Evolutionary conservation across 2,888 invertebrate species (phyloP), one percentile per base, ranked within the genome.

Genomic region (Beris morrisii): DNA sequence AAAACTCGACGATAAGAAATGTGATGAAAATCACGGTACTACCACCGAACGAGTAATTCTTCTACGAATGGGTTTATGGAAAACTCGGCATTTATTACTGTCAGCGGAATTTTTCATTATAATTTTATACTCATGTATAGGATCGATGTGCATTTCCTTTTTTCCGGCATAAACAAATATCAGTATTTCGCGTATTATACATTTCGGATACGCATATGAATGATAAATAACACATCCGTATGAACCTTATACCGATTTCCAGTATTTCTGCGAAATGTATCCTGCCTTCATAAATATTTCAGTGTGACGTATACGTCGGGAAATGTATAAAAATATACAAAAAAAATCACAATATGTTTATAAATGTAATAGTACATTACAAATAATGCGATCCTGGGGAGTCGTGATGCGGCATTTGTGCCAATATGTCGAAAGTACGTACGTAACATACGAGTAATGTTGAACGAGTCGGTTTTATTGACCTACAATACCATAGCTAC

Each of bases 281-380:
- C 50, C 50, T 50, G n/a, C 65, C 53, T 61, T 61, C 67, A 66
- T 68, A 68, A 68, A 68, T 68, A 68, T 68, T 68, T 68, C 65
- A 68, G 57, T 63, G 65, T 65, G 63, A 63, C 53, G 65, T 22
- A 22, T 65, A 68, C 44, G 63, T 50, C 53, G 46, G 63, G 57
- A 68, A 68, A 57, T 68, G 59, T 22, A 54, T 65, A 50, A 63
- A 65, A 58, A 48, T 44, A 65, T 22, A 65, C 52, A 57, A 6
- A 48, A 9, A 38, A 38, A 38, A 7, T 7, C 38, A 38, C 5
- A 38, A 38, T 3, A 38, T 38, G 15, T 48, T 11, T 15, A 12
- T 13, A 48, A 6, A 48, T 15, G 48, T 48, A 15, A 48, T 13
- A 12, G 12, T 11, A 48, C n/a, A 48, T 13, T 13, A 11, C n/a